These are phyloP conservation scores for Nomada fabriciana DNA, from an alignment of 2,888 invertebrate species.

Conservation along the genomic window DNA sequence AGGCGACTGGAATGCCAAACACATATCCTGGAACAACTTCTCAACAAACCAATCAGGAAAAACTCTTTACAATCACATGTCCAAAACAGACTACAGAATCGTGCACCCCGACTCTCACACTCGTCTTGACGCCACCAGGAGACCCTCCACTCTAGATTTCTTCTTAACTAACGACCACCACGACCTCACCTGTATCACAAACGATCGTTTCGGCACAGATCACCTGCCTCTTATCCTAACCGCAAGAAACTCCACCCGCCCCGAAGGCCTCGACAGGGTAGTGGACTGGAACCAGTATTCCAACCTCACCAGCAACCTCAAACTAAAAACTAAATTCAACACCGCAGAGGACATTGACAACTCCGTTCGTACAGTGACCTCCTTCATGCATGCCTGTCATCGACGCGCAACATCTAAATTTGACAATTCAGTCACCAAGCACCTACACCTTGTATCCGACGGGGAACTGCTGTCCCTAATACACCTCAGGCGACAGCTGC, in stretches of 20 bases:
- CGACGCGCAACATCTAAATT: neutral
- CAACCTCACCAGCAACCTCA: neutral
- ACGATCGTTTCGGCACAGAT: neutral
- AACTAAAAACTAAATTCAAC: neutral
- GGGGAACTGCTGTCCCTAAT: neutral
- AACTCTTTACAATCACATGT: too few species aligned
- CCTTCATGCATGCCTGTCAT: neutral
- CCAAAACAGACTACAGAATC: too few species aligned
- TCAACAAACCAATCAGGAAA: too few species aligned
- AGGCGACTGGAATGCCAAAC: neutral
- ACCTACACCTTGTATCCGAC: neutral
- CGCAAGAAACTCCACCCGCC: too few species aligned
- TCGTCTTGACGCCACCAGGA: neutral
- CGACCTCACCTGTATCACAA: neutral
- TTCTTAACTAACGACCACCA: neutral
- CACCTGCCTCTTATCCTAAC: neutral
- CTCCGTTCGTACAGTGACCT: neutral
- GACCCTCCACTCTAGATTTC: neutral
- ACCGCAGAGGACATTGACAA: neutral
- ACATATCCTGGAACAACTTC: neutral
- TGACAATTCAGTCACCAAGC: neutral
- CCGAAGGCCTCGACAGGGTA: neutral
- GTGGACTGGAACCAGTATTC: neutral
- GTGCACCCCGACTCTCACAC: neutral
- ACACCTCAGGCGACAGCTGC: neutral